Base-by-base conservation (phyloP, 2,888 invertebrate species). In the Oxyteleia sp. region DNA sequence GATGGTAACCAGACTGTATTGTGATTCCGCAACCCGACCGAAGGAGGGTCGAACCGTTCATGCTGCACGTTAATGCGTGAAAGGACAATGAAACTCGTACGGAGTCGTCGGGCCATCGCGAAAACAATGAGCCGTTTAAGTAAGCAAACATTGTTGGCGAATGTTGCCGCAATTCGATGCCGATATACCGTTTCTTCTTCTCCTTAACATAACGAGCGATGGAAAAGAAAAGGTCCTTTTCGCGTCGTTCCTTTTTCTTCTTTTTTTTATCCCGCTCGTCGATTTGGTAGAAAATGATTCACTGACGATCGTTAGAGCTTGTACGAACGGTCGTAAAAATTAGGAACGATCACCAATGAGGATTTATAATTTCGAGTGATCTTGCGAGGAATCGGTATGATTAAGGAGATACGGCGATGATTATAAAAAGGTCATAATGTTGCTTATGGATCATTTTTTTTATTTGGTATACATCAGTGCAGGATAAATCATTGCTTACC, bases 11-110 rank as follows among this genome's bases (percentile, higher is more conserved):
- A 55, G 81, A 69, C 69, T 68, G 75, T 69, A 51, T 71, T 64
- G 76, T 51, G 69, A 76, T 76, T 72, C 82, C 59, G 82, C 47
- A 76, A 71, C 38, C 45, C 64, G 53, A 55, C 35, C 68, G 82
- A 76, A 35, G 75, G 75, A 75, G 74, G 82, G 63, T 75, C 82
- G 64, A 57, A 64, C 43, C 51, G 71, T 64, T 76, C 76, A 82
- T 76, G 76, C 82, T 71, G 82, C 82, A 82, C 82, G 75, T 82
- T 82, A 82, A 82, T 82, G 82, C 82, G 82, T 71, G 76, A 82
- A 82, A 69, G 82, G 75, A 82, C 82, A 82, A 82, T 82, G 82
- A 69, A 82, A 82, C 82, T 75, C 71, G 72, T 80, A 80, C 71
- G 18, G 45, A 79, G 69, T 72, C 64, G 53, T 68, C 51, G 66